These are phyloP conservation scores for Drosophila guanche DNA, from an alignment of 1,140 invertebrate genomes.

Conservation along the genomic window DNA sequence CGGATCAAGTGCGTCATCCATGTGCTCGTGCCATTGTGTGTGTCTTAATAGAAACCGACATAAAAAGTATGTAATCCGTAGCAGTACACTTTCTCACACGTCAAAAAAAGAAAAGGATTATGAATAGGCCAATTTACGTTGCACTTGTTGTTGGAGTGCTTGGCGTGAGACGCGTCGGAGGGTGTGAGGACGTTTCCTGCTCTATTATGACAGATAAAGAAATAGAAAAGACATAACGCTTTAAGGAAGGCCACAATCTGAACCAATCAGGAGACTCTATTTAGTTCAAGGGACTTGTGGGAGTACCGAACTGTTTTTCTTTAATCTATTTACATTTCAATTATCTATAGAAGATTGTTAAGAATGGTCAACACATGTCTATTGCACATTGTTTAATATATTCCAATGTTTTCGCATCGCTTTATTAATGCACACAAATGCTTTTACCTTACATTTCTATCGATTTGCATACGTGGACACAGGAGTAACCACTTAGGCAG, in stretches of 20 bases:
- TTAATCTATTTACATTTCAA: too few species aligned
- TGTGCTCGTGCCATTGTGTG: conserved; percentile 91
- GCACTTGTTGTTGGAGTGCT: conserved; percentile 1
- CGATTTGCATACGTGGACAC: neutral
- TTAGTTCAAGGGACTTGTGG: too few species aligned
- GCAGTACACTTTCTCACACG: conserved; percentile 21
- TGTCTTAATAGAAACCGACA: conserved; percentile 87
- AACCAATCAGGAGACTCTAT: too few species aligned
- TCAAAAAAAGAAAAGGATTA: conserved; percentile 2
- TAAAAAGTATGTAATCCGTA: conserved; percentile 83
- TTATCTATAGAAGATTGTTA: too few species aligned
- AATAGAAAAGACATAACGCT: neutral
- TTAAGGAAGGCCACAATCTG: too few species aligned
- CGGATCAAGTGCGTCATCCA: conserved; percentile 88
- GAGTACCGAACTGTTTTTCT: too few species aligned
- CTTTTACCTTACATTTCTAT: conserved; percentile 9
- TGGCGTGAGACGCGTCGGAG: too few species aligned
- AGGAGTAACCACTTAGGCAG: conserved; percentile 35
- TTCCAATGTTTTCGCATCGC: neutral
- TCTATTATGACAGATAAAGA: conserved; percentile 3
- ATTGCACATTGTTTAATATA: neutral
- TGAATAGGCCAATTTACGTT: conserved; percentile 35
- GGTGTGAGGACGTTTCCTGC: conserved; percentile 1
- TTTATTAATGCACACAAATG: neutral
- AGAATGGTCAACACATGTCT: too few species aligned